These are phyloP conservation scores for Malurus melanocephalus DNA, from an alignment of 2,113 vertebrate species.

Conservation along the genomic window DNA sequence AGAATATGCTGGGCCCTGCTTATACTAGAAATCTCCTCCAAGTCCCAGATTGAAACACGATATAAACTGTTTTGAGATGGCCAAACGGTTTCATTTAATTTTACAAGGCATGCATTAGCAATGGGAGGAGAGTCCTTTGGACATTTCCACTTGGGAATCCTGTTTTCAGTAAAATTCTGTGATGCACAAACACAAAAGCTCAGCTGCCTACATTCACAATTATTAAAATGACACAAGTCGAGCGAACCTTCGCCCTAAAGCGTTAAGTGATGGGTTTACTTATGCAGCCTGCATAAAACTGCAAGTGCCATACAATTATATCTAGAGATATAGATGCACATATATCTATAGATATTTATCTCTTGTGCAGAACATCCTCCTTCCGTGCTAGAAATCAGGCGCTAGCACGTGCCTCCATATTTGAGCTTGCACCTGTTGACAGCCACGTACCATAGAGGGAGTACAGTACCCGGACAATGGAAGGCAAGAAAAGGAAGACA, in stretches of 20 bases:
- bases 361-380: constrained; percentile 50
- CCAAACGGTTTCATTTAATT: constrained; percentile 54
- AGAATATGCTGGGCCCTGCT: constrained; percentile 50
- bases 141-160: constrained; percentile 75
- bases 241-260: constrained; percentile 53
- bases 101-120: constrained; percentile 57
- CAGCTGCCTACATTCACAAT: constrained; percentile 67
- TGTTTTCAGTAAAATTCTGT: constrained; percentile 77
- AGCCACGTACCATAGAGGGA: constrained; percentile 25
- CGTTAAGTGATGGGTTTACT: constrained; percentile 62
- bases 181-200: constrained; percentile 73
- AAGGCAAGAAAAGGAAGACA: constrained; percentile 48
- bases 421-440: constrained; percentile 29
- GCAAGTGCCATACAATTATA: constrained; percentile 48
- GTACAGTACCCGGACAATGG: constrained; percentile 37
- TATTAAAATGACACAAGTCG: constrained; percentile 53
- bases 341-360: constrained; percentile 57
- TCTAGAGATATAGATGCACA: constrained; percentile 49
- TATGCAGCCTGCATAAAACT: constrained; percentile 68
- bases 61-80: constrained; percentile 57
- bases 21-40: constrained; percentile 44
- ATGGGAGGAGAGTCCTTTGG: constrained; percentile 74
- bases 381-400: neutral
- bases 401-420: constrained; percentile 13
- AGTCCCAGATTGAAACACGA: constrained; percentile 58